Evolutionary conservation across 2,113 vertebrate species (phyloP), one percentile per base, ranked within the genome.

Genomic region (Rhea pennata): DNA sequence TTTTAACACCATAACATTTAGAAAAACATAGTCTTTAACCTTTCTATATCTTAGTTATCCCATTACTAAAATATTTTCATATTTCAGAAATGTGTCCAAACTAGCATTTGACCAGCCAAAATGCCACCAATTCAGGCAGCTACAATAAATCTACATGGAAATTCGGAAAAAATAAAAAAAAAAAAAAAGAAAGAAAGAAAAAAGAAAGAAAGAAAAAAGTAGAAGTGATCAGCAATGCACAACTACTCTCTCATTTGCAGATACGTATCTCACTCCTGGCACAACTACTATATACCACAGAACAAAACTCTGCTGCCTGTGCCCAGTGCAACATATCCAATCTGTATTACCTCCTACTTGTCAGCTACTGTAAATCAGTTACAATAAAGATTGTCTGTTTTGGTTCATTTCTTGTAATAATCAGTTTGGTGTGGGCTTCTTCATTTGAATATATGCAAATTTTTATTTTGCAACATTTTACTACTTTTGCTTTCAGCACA

Each of bases 341-440:
- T 59, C 56, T 59, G 29, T 11, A 33, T 19, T 59, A 33, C 16
- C 31, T 59, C 56, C 33, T 59, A 15, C 54, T 31, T 59, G 31
- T 9, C 16, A 19, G 56, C 5, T 59, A 59, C 29, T 59, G 6
- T 59, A 59, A 10, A 19, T 59, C 31, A 59, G 29, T 59, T 19
- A 59, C 56, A 19, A 59, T 33, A 58, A 31, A 33, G 39, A 65
- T 44, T 44, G 3, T 33, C 27, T 36, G 16, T 1, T 48, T 76
- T 76, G 5, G 36, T 93, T 59, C 12, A 33, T 39, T n/a, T 77
- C 23, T 33, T 46, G 10, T n/a, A n/a, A 15, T 48, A 88, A 78
- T 24, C 19, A 75, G 23, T 24, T 20, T 86, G 6, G 9, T 26
- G 5, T 0, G 0, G 0, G 2, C 61, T 54, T 39, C 31, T 89